phyloP scores from a whole-genome alignment of 2,113 vertebrate genomes.

The Gymnocephalus cernua region DNA sequence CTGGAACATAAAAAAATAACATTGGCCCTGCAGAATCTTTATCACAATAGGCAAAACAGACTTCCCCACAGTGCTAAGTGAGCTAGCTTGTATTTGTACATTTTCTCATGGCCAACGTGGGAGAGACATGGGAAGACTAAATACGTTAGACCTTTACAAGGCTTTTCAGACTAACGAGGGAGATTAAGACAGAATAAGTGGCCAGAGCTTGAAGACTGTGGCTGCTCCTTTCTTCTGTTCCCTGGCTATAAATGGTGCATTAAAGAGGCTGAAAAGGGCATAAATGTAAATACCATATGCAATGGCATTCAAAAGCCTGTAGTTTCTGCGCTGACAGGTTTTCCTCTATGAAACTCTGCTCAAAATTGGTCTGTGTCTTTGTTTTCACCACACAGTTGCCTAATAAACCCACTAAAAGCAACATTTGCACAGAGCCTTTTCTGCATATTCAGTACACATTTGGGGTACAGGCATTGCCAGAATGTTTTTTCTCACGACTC shows the following conservation, averaged over 20 bases:
- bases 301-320: conserved; percentile 28
- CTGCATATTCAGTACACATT: neutral
- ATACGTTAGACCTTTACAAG: conserved; percentile 34
- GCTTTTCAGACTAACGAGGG: conserved; percentile 33
- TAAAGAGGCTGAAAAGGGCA: conserved; percentile 31
- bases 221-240: conserved; percentile 17
- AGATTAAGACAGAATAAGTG: conserved; percentile 45
- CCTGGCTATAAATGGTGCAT: conserved; percentile 27
- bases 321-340: conserved; percentile 12
- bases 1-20: neutral
- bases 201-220: conserved; percentile 22
- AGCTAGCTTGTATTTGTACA: neutral
- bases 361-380: neutral
- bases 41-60: neutral
- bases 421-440: neutral
- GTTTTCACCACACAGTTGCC: conserved; percentile 14
- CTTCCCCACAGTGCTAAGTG: neutral
- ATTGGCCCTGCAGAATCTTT: too few species aligned
- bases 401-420: conserved; percentile 34
- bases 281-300: conserved; percentile 34
- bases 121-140: conserved; percentile 13
- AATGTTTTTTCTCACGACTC: neutral
- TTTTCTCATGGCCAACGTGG: conserved; percentile 19
- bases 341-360: conserved; percentile 5
- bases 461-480: neutral